A percentile compares a stretch with the other conserved stretches of the same genome.
phyloP scores from a whole-genome alignment of 1,140 invertebrate genomes.

The Rhyzopertha dominica region DNA sequence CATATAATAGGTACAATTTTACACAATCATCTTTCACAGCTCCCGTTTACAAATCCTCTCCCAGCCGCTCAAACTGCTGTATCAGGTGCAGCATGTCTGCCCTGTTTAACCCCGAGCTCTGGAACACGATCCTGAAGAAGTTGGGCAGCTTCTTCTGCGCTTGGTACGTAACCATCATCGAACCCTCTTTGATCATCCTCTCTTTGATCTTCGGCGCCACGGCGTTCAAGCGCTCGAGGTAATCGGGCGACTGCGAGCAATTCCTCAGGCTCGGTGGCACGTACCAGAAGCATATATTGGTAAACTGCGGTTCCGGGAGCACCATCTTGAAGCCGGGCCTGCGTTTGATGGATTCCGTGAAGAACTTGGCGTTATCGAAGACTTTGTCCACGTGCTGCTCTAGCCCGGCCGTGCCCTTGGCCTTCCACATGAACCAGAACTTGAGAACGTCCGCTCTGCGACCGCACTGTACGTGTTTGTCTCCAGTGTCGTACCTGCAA shows the following conservation, averaged over 20 bases:
- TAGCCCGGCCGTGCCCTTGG: constrained; percentile 79
- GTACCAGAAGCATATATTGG: constrained; percentile 96
- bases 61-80: constrained; percentile 78
- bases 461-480: constrained; percentile 90
- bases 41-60: constrained; percentile 64
- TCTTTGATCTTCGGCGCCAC: constrained; percentile 91
- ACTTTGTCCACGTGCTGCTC: constrained; percentile 74
- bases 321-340: constrained; percentile 70
- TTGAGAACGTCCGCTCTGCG: constrained; percentile 92
- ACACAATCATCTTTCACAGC: too few relatives aligned
- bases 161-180: constrained; percentile 94
- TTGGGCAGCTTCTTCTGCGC: constrained; percentile 74
- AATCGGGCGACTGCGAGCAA: constrained; percentile 57
- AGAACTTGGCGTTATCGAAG: constrained; percentile 68
- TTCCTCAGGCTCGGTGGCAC: constrained; percentile 71
- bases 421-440: constrained; percentile 98
- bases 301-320: constrained; percentile 78
- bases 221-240: constrained; percentile 65
- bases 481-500: too few relatives aligned
- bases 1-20: too few relatives aligned
- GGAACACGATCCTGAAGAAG: constrained; percentile 91
- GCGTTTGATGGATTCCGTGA: constrained; percentile 61
- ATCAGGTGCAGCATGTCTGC: constrained; percentile 83
- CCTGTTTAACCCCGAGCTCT: constrained; percentile 76
- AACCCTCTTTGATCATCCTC: constrained; percentile 88